Base-by-base conservation (phyloP, 2,888 invertebrate species). In the Zaprionus lineosus region DNA sequence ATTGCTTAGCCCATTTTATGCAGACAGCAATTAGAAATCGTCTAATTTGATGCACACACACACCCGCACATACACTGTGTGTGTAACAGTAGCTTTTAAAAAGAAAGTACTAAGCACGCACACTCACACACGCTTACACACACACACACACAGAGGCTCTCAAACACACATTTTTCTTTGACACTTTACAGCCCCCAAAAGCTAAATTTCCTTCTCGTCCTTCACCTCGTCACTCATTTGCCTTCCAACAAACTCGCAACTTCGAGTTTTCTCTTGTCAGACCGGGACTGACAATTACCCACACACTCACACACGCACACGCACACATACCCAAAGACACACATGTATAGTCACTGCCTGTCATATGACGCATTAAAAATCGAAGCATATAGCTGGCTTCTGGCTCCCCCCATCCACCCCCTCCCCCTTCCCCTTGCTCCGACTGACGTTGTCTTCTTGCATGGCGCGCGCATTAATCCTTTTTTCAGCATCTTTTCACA, bases 301-400 rank as follows among this genome's bases (percentile, higher is more conserved):
- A 47, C 37, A 47, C 62, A 21, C 57, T 31, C 39, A 14, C 34
- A 2, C 59, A 29, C 19, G 19, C 18, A 31, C 29, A 40, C 29
- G 39, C 34, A 28, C 41, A 37, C 29, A 39, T 26, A 14, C 15
- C 11, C 8, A n/a, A n/a, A n/a, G n/a, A 12, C 31, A 29, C 18
- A 36, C 15, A 33, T 31, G 28, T n/a, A n/a, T n/a, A n/a, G n/a
- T n/a, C 26, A 41, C 29, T 53, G 36, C 48, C 60, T 79, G 77
- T 77, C 75, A 83, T 78, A 67, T 81, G 74, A 81, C 66, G 84
- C 84, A 85, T 85, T 84, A 70, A 83, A 83, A 85, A 83, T 83
- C 85, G 85, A 79, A 79, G 82, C 74, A 64, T 74, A 73, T 66
- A 71, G 53, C 56, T 41, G 51, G 28, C 55, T 43, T 14, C 16